phyloP scores from a whole-genome alignment of 2,888 invertebrate genomes.

The Flexamia atlantica region DNA sequence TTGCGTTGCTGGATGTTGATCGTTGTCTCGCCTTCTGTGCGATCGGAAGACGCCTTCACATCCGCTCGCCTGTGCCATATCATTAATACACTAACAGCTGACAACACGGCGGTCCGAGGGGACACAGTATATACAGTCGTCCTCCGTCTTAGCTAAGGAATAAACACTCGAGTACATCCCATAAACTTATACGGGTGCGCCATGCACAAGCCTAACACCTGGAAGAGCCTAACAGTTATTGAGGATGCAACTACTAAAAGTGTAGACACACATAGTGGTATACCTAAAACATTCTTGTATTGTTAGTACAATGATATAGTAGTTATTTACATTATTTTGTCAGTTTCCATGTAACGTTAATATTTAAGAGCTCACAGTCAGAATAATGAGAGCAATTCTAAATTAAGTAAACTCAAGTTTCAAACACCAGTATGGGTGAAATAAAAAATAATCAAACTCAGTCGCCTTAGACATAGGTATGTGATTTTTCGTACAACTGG shows the following conservation, averaged over 20 bases:
- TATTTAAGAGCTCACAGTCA: no score
- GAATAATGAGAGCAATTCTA: no score
- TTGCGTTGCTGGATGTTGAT: conserved; percentile 78
- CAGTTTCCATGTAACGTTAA: background rate
- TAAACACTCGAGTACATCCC: background rate
- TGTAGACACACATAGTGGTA: conserved; percentile 15
- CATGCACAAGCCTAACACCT: conserved; percentile 32
- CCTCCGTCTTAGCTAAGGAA: no score
- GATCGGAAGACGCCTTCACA: conserved; percentile 43
- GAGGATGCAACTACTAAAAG: conserved; percentile 28
- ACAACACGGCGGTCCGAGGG: background rate
- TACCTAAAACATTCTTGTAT: conserved; percentile 14
- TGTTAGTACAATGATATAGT: background rate
- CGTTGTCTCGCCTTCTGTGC: conserved; percentile 13
- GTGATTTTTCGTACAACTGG: no score
- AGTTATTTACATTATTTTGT: background rate
- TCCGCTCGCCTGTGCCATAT: conserved; percentile 57
- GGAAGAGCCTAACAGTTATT: background rate
- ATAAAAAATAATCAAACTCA: no score
- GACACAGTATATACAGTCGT: background rate
- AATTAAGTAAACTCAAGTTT: no score
- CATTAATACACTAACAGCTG: conserved; percentile 52
- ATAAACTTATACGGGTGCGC: conserved; percentile 2
- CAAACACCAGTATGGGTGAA: no score
- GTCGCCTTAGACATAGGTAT: no score